Percentiles rank a stretch among this genome's conserved stretches.
Conservation (phyloP, 2,113 vertebrate genomes). For the Zonotrichia leucophrys region DNA sequence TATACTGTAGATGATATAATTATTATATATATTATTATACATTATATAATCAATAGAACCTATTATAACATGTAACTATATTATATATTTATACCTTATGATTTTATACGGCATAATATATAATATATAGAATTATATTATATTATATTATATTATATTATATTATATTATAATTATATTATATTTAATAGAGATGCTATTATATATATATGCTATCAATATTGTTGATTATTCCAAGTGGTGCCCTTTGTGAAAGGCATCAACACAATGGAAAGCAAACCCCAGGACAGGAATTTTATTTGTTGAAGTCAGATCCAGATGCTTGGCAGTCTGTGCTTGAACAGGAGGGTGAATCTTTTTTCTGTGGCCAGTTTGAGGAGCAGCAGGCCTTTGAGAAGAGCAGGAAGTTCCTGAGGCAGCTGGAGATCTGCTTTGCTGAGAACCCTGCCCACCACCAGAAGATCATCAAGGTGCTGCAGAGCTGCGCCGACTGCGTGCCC, state of each 20-base stretch:
- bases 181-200: no score
- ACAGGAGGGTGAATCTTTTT: rapidly evolving
- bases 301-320: neutral
- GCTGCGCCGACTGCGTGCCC: conserved; percentile 82
- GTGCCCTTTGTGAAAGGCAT: neutral
- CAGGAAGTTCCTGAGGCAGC: conserved; percentile 90
- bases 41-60: no score
- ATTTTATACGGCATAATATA: no score
- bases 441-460: conserved; percentile 95
- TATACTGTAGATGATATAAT: no score
- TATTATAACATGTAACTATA: no score
- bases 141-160: no score
- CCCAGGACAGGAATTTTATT: neutral
- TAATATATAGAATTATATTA: no score
- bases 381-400: conserved; percentile 97
- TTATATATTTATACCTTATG: no score
- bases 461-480: conserved; percentile 92
- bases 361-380: conserved; percentile 85
- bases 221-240: neutral
- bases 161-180: no score
- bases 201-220: no score
- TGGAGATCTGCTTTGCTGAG: conserved; percentile 96
- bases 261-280: neutral
- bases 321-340: neutral
- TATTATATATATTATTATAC: no score